A percentile compares a stretch with the other conserved stretches of the same genome.
Evolutionary conservation across 1,140 invertebrate genomes (phyloP).

Genomic region (Brachionus rubens): DNA sequence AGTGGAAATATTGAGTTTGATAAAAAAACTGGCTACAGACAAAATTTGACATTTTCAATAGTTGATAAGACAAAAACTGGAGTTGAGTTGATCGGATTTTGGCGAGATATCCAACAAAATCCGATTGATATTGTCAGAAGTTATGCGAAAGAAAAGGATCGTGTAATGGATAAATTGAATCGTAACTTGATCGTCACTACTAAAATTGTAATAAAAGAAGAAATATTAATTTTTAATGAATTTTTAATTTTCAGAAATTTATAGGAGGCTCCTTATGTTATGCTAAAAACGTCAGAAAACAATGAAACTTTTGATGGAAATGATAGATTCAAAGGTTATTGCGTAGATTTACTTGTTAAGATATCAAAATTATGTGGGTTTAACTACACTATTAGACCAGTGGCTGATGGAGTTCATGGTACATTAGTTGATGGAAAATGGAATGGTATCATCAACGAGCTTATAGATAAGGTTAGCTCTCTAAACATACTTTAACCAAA

Average conservation of each 20-base stretch:
- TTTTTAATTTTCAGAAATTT: not conserved
- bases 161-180: slow-evolving; percentile 23
- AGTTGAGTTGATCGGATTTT: slow-evolving; percentile 28
- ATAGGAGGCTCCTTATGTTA: slow-evolving; percentile 36
- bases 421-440: slow-evolving; percentile 76
- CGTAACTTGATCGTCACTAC: slow-evolving; percentile 12
- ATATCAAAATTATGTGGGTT: slow-evolving; percentile 68
- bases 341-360: slow-evolving; percentile 82
- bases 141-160: slow-evolving; percentile 40
- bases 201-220: slow-evolving; percentile 36
- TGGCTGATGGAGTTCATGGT: slow-evolving; percentile 75
- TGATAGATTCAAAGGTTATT: slow-evolving; percentile 71
- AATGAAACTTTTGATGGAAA: slow-evolving; percentile 26
- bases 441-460: slow-evolving; percentile 85
- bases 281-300: not conserved
- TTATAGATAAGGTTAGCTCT: slow-evolving; percentile 66
- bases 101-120: not conserved
- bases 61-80: slow-evolving; percentile 27
- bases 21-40: slow-evolving; percentile 5
- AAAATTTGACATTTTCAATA: slow-evolving; percentile 1
- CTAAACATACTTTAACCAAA: no score
- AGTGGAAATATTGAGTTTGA: slow-evolving; percentile 30
- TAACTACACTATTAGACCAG: slow-evolving; percentile 78
- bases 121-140: slow-evolving; percentile 2
- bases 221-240: not conserved